Base-by-base conservation (phyloP, 2,797 vertebrate genomes). In the Calcarius lapponicus region DNA sequence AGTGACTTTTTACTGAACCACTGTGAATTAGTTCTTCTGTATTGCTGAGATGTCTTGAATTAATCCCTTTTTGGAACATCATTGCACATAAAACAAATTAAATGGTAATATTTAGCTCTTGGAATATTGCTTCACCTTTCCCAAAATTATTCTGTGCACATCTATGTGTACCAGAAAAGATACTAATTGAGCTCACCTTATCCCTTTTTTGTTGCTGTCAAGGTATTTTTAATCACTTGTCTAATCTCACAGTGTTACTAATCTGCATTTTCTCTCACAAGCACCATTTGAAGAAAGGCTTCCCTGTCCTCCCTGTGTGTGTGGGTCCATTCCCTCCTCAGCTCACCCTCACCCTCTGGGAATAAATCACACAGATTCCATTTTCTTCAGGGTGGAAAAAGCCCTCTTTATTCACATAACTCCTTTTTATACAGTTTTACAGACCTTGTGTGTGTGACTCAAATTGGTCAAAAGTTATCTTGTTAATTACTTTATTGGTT, bases 61-160 rank as follows among this genome's bases (percentile, higher is more conserved):
- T 66, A 96, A 97, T 95, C 88, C 78, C 92, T 92, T 92, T 91
- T 84, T 96, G 82, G 95, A 92, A 95, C 78, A 93, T 86, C 84
- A 90, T 15, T 95, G 92, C 86, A 93, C 69, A 92, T 91, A 86
- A 94, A 97, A 90, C 95, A 97, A 97, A 96, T 88, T 73, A 62
- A 79, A 81, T 36, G 18, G 32, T 80, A 57, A 73, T 89, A 89
- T 76, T 82, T 89, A 91, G 84, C 32, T 81, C 34, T 61, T 54
- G 74, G 64, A 94, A 80, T 91, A 91, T 42, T 82, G 66, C 80
- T 70, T 93, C 60, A 87, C 64, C 53, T 71, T 80, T 50, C 45
- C 80, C 36, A 48, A 74, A 92, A 88, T 80, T 82, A 92, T 90
- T 95, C 92, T 85, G 64, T n/a, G 32, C 86, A 71, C 83, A 71